Conservation (phyloP, 2,888 invertebrate genomes). For the Vanessa cardui region DNA sequence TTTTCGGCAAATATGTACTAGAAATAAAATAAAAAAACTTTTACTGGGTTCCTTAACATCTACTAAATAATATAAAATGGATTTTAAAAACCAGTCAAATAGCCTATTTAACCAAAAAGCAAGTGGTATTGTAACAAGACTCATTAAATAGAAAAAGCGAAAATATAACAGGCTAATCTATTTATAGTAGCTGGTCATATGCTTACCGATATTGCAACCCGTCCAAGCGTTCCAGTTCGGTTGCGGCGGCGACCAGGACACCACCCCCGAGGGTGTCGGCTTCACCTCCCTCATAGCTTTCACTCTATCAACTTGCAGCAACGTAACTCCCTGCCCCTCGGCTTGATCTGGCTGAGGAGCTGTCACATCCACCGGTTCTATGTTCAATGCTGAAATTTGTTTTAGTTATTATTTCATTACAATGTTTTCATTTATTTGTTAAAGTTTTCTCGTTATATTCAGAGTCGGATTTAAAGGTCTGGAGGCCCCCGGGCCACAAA, state of each 20-base stretch:
- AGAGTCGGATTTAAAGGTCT: no score
- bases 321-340: constrained; percentile 53
- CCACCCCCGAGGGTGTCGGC: constrained; percentile 88
- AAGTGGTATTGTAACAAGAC: no score
- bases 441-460: background rate
- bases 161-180: background rate
- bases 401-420: background rate
- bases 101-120: no score
- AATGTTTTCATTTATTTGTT: background rate
- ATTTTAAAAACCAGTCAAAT: no score
- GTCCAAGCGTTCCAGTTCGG: constrained; percentile 99
- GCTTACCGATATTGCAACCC: constrained; percentile 92
- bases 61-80: no score
- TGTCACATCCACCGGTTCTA: constrained; percentile 61
- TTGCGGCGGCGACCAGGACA: constrained; percentile 98
- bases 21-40: no score
- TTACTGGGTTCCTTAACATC: no score
- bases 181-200: background rate
- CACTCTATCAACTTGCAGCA: constrained; percentile 68
- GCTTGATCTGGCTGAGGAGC: constrained; percentile 40
- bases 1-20: no score
- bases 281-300: constrained; percentile 85
- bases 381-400: constrained; percentile 57
- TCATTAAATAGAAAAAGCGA: no score
- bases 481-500: no score